Evolutionary conservation across 2,113 vertebrate species (phyloP).

Genomic region (Xiphorhynchus elegans): DNA sequence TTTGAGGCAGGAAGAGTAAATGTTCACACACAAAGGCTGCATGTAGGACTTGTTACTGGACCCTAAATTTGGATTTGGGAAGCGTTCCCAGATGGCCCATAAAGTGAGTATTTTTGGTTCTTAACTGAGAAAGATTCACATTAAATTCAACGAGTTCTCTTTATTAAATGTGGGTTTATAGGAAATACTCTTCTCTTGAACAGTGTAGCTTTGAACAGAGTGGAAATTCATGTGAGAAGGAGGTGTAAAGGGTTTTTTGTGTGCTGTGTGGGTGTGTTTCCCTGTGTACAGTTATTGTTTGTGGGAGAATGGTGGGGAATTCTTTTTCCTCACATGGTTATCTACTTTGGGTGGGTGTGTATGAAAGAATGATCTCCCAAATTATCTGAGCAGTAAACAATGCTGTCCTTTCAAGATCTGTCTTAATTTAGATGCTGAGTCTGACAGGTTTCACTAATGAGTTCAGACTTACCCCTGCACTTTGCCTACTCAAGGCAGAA

Average conservation of each 20-base stretch:
- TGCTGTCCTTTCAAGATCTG: neutral
- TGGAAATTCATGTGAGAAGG: neutral
- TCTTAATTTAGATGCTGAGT: neutral
- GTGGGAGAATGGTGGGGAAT: neutral
- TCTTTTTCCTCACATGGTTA: neutral
- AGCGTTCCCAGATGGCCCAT: constrained; percentile 42
- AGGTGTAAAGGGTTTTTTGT: neutral
- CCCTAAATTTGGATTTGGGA: constrained; percentile 62
- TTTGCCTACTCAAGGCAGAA: neutral
- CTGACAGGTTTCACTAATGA: constrained; percentile 10
- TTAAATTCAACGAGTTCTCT: neutral
- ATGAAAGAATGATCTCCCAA: neutral
- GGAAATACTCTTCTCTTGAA: constrained; percentile 1
- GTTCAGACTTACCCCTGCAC: neutral
- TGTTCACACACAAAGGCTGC: constrained; percentile 20
- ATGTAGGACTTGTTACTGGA: constrained; percentile 43
- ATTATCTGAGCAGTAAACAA: neutral
- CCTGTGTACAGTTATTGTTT: neutral
- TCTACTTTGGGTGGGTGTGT: neutral
- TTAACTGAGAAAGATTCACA: neutral
- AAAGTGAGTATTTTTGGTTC: constrained; percentile 46
- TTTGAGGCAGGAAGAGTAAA: constrained; percentile 7
- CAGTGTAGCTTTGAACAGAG: neutral
- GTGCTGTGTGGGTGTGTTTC: constrained; percentile 6
- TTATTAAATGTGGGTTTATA: constrained; percentile 17